Conservation (phyloP, 2,888 invertebrate species). For the Trichopoda pennipes region DNA sequence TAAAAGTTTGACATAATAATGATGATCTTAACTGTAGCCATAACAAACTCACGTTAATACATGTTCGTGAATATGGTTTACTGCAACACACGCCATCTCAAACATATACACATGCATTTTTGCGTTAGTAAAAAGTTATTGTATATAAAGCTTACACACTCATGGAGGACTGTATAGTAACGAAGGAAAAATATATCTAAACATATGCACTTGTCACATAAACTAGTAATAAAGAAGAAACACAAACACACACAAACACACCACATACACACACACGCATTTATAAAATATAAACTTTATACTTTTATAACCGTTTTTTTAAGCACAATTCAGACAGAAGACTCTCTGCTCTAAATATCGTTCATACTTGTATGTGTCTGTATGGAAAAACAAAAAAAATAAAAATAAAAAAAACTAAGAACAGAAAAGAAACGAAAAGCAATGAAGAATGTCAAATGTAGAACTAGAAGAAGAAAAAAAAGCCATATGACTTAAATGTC, state of each 20-base stretch:
- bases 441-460: conserved; percentile 35
- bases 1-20: conserved; percentile 64
- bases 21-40: conserved; percentile 62
- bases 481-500: conserved; percentile 58
- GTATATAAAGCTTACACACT: conserved; percentile 39
- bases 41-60: conserved; percentile 14
- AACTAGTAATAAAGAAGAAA: conserved; percentile 66
- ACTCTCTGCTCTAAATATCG: background rate
- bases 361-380: background rate
- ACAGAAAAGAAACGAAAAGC: too few species aligned
- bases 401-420: background rate
- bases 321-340: background rate
- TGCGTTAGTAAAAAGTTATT: conserved; percentile 46
- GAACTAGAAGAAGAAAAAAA: conserved; percentile 8
- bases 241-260: too few species aligned
- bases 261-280: background rate
- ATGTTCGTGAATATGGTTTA: background rate
- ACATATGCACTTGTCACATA: conserved; percentile 62
- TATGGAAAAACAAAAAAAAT: too few species aligned
- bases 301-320: conserved; percentile 15
- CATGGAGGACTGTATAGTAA: conserved; percentile 7
- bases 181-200: conserved; percentile 10
- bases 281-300: background rate
- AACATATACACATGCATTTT: background rate
- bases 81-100: conserved; percentile 1